These are phyloP conservation scores for Pterocles gutturalis DNA, from an alignment of 2,113 vertebrate species.

Conservation along the genomic window DNA sequence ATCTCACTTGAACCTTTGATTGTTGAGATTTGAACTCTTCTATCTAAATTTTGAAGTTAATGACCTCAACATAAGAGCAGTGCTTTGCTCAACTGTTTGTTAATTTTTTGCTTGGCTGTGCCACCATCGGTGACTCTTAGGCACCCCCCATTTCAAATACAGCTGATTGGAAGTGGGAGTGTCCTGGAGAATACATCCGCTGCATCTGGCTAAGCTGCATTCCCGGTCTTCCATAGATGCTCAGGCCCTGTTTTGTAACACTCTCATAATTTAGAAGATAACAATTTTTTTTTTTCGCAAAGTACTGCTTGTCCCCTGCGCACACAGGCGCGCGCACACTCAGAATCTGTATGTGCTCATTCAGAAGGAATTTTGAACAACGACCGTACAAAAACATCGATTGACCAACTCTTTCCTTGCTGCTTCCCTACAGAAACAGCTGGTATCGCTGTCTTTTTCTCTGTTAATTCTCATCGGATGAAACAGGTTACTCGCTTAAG, in stretches of 20 bases:
- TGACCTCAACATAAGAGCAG: accelerated
- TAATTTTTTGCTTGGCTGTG: not conserved
- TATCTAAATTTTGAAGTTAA: not conserved
- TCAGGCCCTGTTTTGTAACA: not conserved
- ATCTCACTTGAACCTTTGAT: not conserved
- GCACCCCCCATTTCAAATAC: not conserved
- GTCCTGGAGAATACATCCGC: not conserved
- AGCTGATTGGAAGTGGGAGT: not conserved
- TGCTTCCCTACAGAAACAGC: not conserved
- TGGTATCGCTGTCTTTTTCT: accelerated
- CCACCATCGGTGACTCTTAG: not conserved
- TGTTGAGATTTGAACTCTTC: not conserved
- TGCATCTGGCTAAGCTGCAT: not conserved
- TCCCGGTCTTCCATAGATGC: not conserved
- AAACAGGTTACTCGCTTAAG: not conserved
- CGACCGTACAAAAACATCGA: not conserved
- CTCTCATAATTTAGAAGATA: not conserved
- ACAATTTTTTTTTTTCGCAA: not conserved
- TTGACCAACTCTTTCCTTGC: not conserved
- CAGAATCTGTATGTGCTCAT: not conserved
- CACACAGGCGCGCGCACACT: accelerated
- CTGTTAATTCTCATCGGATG: not conserved
- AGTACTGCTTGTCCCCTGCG: not conserved
- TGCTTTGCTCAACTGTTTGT: not conserved
- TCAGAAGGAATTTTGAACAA: not conserved